A percentile compares a stretch with the other conserved stretches of the same genome.
Conservation (phyloP, 2,797 vertebrate genomes). For the Melanotaenia pygmaea region DNA sequence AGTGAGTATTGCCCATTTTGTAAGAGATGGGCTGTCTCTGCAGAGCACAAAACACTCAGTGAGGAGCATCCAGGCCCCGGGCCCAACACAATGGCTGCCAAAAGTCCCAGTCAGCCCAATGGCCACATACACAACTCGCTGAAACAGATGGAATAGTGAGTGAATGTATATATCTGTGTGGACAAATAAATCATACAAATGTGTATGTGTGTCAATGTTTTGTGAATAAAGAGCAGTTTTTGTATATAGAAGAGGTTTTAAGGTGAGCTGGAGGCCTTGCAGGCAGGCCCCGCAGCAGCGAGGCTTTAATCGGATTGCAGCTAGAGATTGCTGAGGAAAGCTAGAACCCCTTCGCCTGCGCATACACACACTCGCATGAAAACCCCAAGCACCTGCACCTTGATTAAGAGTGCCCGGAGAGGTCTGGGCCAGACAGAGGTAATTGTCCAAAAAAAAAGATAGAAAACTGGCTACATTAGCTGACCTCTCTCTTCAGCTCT, state of each 20-base stretch:
- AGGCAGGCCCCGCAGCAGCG: constrained; percentile 65
- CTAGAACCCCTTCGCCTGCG: constrained; percentile 63
- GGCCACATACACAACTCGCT: constrained; percentile 41
- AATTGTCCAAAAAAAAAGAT: constrained; percentile 71
- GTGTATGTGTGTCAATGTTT: constrained; percentile 14
- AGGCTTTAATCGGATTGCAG: constrained; percentile 80
- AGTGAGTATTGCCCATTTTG: constrained; percentile 40
- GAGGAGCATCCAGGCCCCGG: constrained; percentile 54
- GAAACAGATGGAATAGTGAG: constrained; percentile 21
- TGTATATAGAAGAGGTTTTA: constrained; percentile 44
- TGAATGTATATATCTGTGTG: background rate
- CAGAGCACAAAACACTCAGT: constrained; percentile 27
- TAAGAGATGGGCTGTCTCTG: constrained; percentile 58
- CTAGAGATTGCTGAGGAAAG: constrained; percentile 77
- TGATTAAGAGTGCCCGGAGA: constrained; percentile 78
- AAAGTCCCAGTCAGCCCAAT: constrained; percentile 62
- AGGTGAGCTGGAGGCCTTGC: constrained; percentile 52
- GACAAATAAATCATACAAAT: background rate
- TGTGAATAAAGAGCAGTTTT: constrained; percentile 28
- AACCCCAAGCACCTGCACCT: constrained; percentile 67
- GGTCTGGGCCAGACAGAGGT: constrained; percentile 68
- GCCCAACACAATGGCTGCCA: constrained; percentile 74
- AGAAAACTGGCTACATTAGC: constrained; percentile 64
- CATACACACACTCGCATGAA: constrained; percentile 21
- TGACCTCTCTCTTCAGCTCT: constrained; percentile 51